Conservation (phyloP, 2,888 invertebrate genomes). For the Trissonchulus sp. region DNA sequence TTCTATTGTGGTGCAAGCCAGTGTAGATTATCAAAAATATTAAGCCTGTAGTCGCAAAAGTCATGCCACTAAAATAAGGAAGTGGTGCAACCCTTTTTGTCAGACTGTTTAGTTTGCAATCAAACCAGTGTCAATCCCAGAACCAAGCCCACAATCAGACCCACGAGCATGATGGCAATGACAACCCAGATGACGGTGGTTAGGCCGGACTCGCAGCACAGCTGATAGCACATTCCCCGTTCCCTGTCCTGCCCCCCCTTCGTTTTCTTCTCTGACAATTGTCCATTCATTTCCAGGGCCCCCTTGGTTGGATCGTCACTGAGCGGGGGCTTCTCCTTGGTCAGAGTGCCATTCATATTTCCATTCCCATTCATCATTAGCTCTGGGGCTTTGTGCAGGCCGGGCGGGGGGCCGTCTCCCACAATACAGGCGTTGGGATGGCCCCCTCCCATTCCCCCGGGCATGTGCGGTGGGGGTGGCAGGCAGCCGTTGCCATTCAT, state of each 20-base stretch:
- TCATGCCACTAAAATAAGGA: too few species aligned
- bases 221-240: slow-evolving; percentile 20
- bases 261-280: not conserved
- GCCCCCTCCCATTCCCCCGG: not conserved
- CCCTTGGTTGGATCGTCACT: too few species aligned
- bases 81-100: too few species aligned
- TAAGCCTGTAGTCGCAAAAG: too few species aligned
- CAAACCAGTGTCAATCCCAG: slow-evolving; percentile 33
- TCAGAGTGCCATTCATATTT: not conserved
- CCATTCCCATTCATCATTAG: too few species aligned
- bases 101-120: not conserved
- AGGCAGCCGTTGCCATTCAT: too few species aligned
- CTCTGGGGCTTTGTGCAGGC: not conserved
- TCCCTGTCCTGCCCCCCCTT: not conserved
- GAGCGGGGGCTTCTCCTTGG: not conserved
- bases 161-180: slow-evolving; percentile 30
- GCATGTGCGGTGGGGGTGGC: not conserved
- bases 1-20: too few species aligned
- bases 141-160: slow-evolving; percentile 31
- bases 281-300: too few species aligned
- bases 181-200: slow-evolving; percentile 32
- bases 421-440: too few species aligned
- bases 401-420: not conserved
- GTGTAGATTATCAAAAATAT: too few species aligned
- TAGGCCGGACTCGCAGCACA: slow-evolving; percentile 32